These are phyloP conservation scores for Dreissena polymorpha DNA, from an alignment of 1,140 invertebrate species.

Conservation along the genomic window DNA sequence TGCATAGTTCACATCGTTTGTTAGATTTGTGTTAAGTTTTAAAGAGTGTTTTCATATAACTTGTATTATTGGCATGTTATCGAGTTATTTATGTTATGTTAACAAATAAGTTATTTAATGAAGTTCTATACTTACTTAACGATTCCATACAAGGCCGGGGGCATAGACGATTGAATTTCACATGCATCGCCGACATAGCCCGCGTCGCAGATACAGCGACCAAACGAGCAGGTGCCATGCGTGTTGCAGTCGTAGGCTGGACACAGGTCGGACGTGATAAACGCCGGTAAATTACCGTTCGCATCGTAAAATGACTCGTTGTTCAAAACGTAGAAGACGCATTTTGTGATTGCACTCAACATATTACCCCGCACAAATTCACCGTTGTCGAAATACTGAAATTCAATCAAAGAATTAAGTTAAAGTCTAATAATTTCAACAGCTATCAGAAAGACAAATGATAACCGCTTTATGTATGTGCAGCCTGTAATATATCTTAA, in stretches of 20 bases:
- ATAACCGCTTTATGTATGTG: too few species aligned
- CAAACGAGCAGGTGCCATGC: conserved; percentile 6
- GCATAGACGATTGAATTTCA: conserved; percentile 6
- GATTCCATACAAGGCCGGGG: conserved; percentile 29
- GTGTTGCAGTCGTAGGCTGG: conserved; percentile 18
- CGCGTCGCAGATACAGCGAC: conserved; percentile 17
- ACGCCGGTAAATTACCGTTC: conserved; percentile 18
- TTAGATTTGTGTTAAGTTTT: too few species aligned
- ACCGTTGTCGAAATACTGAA: conserved; percentile 41
- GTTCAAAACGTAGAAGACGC: not conserved
- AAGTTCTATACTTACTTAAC: conserved; percentile 4
- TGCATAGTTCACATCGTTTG: too few species aligned
- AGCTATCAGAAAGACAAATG: too few species aligned
- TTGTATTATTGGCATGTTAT: too few species aligned
- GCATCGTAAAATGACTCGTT: conserved; percentile 20
- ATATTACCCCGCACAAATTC: conserved; percentile 9
- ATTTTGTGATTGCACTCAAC: conserved; percentile 6
- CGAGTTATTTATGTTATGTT: too few species aligned
- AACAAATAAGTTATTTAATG: not conserved
- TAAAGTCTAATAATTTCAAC: too few species aligned
- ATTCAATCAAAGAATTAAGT: not conserved
- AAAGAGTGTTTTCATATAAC: too few species aligned
- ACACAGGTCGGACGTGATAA: conserved; percentile 37
- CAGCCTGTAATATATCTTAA: not conserved
- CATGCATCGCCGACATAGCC: conserved; percentile 29